Base-by-base conservation (phyloP, 2,113 vertebrate species). In the Stercorarius parasiticus region DNA sequence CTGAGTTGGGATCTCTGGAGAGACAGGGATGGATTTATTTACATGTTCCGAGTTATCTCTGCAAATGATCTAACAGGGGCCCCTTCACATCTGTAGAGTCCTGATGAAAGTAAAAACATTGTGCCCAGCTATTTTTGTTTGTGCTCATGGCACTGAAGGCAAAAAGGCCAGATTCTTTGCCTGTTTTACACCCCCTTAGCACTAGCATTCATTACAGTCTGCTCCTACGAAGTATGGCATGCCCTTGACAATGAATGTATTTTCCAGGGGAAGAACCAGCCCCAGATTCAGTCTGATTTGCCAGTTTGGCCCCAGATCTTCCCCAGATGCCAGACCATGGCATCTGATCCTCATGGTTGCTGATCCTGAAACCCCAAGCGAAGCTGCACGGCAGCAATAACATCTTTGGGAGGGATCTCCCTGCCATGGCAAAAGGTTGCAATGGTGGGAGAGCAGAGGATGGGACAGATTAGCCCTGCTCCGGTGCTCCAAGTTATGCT, bases 21-120 rank as follows among this genome's bases (percentile, higher is more conserved):
- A 47, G 53, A 70, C 72, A 18, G 86, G 78, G 17, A 43, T 15
- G 58, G 78, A 58, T 96, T 85, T 92, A 88, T 96, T 94, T 66
- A 83, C 78, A 36, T 56, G 55, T 36, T 27, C 76, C 1, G 6
- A 49, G 43, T 67, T 96, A 96, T 95, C 94, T 59, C 91, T 19
- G 59, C 78, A 20, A 6, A 32, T 2, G 29, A 87, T 92, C 96
- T 70, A 0, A 6, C 11, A 55, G 77, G 70, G 91, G 91, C 94
- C 87, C 66, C 88, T 85, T 10, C 86, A 12, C 89, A 89, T 88
- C 80, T 88, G 67, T 30, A 8, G 82, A 72, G 65, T 10, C 53
- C 83, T 72, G 69, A 72, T 88, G 92, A 95, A 88, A 97, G 95
- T 87, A 5, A 11, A 94, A 97, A 95, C 95, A 95, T 2, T 6